Evolutionary conservation across 2,888 invertebrate species (phyloP).

Genomic region (Endomychus coccineus): DNA sequence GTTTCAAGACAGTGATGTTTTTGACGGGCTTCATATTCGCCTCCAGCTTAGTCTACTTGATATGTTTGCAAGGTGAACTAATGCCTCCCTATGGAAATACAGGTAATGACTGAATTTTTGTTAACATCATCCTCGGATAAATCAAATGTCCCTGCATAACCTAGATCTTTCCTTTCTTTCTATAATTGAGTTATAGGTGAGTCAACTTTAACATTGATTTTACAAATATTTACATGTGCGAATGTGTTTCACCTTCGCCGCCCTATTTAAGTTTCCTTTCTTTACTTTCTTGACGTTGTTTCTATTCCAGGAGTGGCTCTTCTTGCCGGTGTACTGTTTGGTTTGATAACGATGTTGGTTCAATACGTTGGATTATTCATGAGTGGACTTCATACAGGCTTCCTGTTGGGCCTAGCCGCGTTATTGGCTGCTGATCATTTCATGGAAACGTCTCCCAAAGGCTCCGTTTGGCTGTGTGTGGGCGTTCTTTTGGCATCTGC

Average conservation of each 20-base stretch:
- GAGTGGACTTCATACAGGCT: constrained; percentile 70
- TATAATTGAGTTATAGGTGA: no score
- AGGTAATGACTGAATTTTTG: no score
- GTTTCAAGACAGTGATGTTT: constrained; percentile 83
- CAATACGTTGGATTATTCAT: constrained; percentile 77
- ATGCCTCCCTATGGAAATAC: constrained; percentile 71
- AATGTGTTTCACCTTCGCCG: no score
- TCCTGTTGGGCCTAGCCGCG: constrained; percentile 54
- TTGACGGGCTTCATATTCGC: constrained; percentile 82
- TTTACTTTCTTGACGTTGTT: no score
- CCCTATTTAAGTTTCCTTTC: no score
- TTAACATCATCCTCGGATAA: no score
- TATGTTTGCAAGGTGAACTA: constrained; percentile 72
- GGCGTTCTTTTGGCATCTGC: constrained; percentile 60
- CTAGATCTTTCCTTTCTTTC: no score
- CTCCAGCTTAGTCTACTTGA: constrained; percentile 69
- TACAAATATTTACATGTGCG: no score
- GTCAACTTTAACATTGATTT: no score
- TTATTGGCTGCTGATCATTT: constrained; percentile 55
- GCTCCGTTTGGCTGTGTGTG: constrained; percentile 60
- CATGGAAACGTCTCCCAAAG: constrained; percentile 47
- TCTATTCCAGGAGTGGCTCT: constrained; percentile 55
- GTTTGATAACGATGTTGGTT: constrained; percentile 73
- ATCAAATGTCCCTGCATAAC: no score
- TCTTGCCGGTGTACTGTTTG: constrained; percentile 67